phyloP scores from a whole-genome alignment of 2,113 vertebrate genomes.

The Bothrops jararaca region DNA sequence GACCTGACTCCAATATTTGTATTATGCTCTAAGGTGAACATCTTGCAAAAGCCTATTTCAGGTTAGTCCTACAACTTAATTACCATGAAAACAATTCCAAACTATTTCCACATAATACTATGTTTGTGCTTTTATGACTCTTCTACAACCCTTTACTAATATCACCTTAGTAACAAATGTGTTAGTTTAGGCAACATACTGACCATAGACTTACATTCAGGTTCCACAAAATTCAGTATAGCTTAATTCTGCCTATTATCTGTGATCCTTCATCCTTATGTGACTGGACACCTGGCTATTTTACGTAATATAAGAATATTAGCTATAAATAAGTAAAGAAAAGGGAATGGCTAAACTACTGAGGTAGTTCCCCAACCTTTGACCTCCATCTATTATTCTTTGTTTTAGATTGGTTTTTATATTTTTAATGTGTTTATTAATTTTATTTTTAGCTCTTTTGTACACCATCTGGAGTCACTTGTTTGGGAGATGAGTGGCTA shows the following conservation, averaged over 20 bases:
- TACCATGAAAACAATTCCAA: background rate
- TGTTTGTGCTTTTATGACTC: background rate
- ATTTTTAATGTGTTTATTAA: background rate
- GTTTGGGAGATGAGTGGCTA: background rate
- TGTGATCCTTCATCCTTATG: too few species aligned
- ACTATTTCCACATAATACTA: background rate
- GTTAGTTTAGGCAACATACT: background rate
- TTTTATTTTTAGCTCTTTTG: background rate
- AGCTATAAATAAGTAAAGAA: background rate
- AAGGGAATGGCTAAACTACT: background rate
- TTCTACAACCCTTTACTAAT: background rate
- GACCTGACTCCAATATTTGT: background rate
- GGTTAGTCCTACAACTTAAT: background rate
- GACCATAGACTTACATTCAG: background rate
- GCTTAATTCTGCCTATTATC: background rate
- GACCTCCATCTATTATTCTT: background rate
- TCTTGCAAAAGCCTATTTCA: background rate
- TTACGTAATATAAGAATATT: background rate
- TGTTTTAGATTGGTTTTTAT: background rate
- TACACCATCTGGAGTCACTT: background rate
- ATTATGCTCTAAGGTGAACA: background rate
- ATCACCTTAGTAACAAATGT: background rate
- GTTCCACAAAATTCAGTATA: background rate
- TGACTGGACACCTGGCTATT: background rate
- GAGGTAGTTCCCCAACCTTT: background rate